Base-by-base conservation (phyloP, 2,888 invertebrate genomes). In the Apamea sordens region DNA sequence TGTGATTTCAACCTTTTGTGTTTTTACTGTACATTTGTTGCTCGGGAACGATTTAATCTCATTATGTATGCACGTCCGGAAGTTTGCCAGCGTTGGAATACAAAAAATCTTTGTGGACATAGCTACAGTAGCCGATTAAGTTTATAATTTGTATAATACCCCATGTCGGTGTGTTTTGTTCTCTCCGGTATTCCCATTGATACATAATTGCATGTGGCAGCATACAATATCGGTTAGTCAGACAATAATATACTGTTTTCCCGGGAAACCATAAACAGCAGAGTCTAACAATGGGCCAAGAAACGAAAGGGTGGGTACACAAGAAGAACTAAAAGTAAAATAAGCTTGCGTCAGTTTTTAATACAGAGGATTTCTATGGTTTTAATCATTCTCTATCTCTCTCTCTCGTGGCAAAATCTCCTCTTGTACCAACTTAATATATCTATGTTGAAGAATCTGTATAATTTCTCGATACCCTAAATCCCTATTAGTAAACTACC, bases 1-100 rank as follows among this genome's bases (percentile, higher is more conserved):
- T 93, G 93, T 93, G 93, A 95, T 93, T 94, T 94, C 88, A 91
- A 89, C 83, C 92, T 94, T 94, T 94, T 95, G 93, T 93, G 86
- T 92, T 92, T 93, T 92, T 90, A 90, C 83, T 89, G 85, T 89
- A 89, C 89, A 87, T 89, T 89, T 90, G 88, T 91, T 86, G 80
- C 77, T 73, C 77, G 90, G 89, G 90, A 90, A 90, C 91, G 91
- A 91, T 93, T 90, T 94, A 93, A 95, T 94, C 92, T 91, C 91
- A 92, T 95, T 94, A 88, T 86, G 70, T 82, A 93, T 92, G 89
- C 89, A 89, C 90, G 91, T 93, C 94, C 93, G 94, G 93, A 93
- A 92, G 91, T 93, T 84, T 50, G 71, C 83, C 61, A 75, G 70
- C 69, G 76, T 79, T 86, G 78, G 69, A 81, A 84, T 80, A 85